Evolutionary conservation across 1,140 invertebrate species (phyloP), one percentile per base, ranked within the genome.

Genomic region (Sipha flava): DNA sequence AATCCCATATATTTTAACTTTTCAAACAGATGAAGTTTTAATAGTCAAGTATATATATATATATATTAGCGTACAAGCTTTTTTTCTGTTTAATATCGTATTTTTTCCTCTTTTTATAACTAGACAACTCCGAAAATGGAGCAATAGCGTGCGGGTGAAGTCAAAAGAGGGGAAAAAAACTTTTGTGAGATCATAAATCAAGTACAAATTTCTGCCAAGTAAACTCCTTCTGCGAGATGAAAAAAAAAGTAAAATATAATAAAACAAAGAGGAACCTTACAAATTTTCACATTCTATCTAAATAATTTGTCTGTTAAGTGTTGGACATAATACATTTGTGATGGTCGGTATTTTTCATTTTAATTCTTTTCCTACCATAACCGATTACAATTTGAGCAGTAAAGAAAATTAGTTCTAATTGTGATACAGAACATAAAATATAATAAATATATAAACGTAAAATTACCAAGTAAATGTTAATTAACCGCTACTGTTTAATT

Each of bases 131-230:
- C 4, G 10, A 49, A 72, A 29, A 26, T 49, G 18, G 6, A 49
- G 45, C 4, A 16, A 66, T 66, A 43, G 12, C 14, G 21, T 66
- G 37, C 26, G 64, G 64, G 64, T 66, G 64, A 66, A 43, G 37
- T 66, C 64, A 43, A 66, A 66, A 23, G 12, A 66, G 21, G 4
- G 37, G n/a, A n/a, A 66, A 5, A 64, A 66, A 66, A 66, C 64
- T 66, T 66, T 66, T 34, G 5, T 14, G 37, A 43, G 21, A 43
- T 66, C 64, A 66, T 66, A 66, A 66, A 66, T 66, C 64, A 66
- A 66, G 21, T 14, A 43, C 64, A 40, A 66, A 66, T 26, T 66
- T 66, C 64, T 66, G 64, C 34, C 64, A 66, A 66, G 64, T 66
- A 66, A 66, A 66, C 37, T 66, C 64, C 64, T 66, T 66, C 64